Percentiles rank a stretch among this genome's conserved stretches.
phyloP scores from a whole-genome alignment of 1,140 invertebrate species.

The Eulimnadia texana region DNA sequence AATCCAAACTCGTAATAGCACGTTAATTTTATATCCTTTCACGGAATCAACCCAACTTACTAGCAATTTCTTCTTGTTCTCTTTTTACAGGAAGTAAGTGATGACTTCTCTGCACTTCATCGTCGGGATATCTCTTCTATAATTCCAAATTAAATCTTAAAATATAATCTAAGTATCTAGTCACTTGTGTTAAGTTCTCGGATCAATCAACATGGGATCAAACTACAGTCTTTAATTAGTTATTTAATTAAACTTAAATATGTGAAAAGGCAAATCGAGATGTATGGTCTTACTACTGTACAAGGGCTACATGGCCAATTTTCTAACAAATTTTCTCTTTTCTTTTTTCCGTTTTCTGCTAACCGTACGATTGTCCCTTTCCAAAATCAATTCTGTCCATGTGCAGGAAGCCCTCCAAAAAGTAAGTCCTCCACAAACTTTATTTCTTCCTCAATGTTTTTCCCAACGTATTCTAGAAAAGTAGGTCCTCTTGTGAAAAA shows the following conservation, averaged over 20 bases:
- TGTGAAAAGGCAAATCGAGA: too few relatives aligned
- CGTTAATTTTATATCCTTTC: too few relatives aligned
- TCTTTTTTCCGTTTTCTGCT: not conserved
- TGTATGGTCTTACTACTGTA: too few relatives aligned
- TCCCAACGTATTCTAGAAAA: not conserved
- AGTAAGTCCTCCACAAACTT: not conserved
- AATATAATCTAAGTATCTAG: too few relatives aligned
- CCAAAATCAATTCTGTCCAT: not conserved
- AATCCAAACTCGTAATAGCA: too few relatives aligned
- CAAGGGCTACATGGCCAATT: too few relatives aligned
- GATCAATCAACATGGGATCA: too few relatives aligned
- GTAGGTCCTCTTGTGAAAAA: not conserved
- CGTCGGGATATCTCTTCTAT: not conserved
- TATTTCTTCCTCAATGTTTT: not conserved
- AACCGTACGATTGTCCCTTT: not conserved
- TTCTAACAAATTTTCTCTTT: not conserved
- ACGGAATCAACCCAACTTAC: not conserved
- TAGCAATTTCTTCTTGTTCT: not conserved
- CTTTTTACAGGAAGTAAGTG: constrained; percentile 11
- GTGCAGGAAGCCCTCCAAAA: not conserved
- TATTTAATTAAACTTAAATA: too few relatives aligned
- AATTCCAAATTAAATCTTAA: too few relatives aligned
- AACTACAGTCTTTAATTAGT: too few relatives aligned
- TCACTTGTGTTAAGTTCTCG: too few relatives aligned
- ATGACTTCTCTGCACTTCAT: not conserved